These are phyloP conservation scores for Beaufortia kweichowensis DNA, from an alignment of 2,113 vertebrate genomes.

Conservation along the genomic window DNA sequence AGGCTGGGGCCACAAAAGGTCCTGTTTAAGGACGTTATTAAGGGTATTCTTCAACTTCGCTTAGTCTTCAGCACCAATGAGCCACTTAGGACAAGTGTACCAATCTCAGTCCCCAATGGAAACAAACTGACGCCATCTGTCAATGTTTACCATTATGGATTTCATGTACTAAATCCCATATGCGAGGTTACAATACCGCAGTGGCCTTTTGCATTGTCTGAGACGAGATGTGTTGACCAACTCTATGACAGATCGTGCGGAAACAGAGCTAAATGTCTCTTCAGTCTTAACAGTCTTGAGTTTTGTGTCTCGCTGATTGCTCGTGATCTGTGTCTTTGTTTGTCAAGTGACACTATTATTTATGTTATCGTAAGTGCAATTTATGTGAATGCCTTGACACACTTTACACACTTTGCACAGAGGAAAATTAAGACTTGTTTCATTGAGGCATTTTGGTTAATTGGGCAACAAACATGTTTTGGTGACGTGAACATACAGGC, in stretches of 20 bases:
- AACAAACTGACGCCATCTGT: conserved; percentile 91
- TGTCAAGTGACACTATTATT: conserved; percentile 21
- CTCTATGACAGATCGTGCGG: conserved; percentile 63
- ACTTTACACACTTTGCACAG: conserved; percentile 32
- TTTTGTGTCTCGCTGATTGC: conserved; percentile 30
- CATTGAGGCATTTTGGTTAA: too few relatives aligned
- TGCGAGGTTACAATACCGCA: conserved; percentile 70
- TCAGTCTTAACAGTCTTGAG: conserved; percentile 45
- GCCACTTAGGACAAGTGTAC: conserved; percentile 99
- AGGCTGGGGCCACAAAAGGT: conserved; percentile 96
- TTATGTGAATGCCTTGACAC: conserved; percentile 34
- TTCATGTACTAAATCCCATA: conserved; percentile 90
- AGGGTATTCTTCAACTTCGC: conserved; percentile 94
- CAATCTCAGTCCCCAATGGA: conserved; percentile 98
- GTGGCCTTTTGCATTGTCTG: conserved; percentile 58
- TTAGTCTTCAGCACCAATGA: conserved; percentile 93
- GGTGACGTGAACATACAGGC: too few relatives aligned
- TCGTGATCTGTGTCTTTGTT: conserved; percentile 12
- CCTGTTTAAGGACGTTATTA: conserved; percentile 99
- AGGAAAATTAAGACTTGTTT: conserved; percentile 34
- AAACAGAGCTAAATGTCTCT: conserved; percentile 67
- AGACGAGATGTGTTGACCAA: conserved; percentile 55
- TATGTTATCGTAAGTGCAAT: conserved; percentile 49
- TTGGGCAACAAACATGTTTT: too few relatives aligned
- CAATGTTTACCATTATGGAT: conserved; percentile 96